These are phyloP conservation scores for Siniperca scherzeri DNA, from an alignment of 2,797 vertebrate genomes.

Conservation along the genomic window DNA sequence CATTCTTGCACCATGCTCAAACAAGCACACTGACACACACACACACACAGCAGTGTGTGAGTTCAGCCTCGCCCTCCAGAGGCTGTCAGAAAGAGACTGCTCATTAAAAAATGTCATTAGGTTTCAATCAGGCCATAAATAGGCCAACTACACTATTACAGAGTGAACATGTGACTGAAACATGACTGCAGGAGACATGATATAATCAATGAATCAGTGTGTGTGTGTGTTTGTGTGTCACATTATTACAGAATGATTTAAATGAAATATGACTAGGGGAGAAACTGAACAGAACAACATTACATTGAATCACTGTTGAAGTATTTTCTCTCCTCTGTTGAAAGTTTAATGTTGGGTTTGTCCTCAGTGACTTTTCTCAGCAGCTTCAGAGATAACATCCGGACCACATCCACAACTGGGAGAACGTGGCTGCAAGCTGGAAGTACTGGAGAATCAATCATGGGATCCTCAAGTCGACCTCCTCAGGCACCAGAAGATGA, in stretches of 20 bases:
- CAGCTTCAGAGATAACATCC: conserved; percentile 47
- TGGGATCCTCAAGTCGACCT: conserved; percentile 14
- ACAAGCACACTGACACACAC: conserved; percentile 17
- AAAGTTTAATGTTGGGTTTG: conserved; percentile 54
- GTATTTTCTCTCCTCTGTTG: conserved; percentile 46
- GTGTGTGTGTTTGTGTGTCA: conserved; percentile 25
- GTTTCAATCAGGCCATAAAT: conserved; percentile 75
- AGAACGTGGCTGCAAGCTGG: conserved; percentile 6
- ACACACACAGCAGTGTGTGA: conserved; percentile 32
- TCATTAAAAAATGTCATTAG: conserved; percentile 82
- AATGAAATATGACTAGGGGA: conserved; percentile 55
- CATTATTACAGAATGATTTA: conserved; percentile 49
- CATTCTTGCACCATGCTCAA: conserved; percentile 20
- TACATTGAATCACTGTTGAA: conserved; percentile 60
- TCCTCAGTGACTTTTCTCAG: conserved; percentile 49
- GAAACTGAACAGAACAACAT: conserved; percentile 44
- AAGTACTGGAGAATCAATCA: conserved; percentile 30
- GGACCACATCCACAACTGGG: conserved; percentile 11
- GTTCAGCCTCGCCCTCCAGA: conserved; percentile 60
- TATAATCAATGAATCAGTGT: conserved; percentile 71
- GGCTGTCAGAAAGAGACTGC: conserved; percentile 60
- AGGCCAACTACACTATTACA: conserved; percentile 64
- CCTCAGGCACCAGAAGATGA: background rate
- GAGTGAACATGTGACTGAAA: conserved; percentile 68
- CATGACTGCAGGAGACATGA: conserved; percentile 76